Conservation (phyloP, 2,797 vertebrate species). For the Pteronotus mesoamericanus region DNA sequence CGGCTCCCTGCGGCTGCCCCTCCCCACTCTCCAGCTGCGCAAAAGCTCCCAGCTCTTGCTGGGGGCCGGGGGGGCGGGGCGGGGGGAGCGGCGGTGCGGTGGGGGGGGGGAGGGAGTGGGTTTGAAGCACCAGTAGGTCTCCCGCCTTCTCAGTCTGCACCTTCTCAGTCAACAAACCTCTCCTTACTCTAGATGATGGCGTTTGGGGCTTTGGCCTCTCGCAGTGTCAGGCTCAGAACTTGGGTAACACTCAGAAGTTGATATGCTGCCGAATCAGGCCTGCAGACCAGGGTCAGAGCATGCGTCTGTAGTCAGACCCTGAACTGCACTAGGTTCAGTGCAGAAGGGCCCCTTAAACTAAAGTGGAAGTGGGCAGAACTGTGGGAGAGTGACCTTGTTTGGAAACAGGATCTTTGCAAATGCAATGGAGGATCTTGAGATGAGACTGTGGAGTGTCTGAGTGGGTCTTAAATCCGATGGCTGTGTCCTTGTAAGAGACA, state of each 20-base stretch:
- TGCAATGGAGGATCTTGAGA: neutral
- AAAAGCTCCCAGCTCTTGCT: neutral
- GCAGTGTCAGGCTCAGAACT: too few species aligned
- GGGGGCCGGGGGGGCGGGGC: too few species aligned
- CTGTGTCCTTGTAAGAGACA: neutral
- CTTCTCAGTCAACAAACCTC: neutral
- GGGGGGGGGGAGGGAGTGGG: neutral
- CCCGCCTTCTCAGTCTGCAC: neutral
- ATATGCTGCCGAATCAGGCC: neutral
- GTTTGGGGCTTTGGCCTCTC: neutral
- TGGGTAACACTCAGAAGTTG: neutral
- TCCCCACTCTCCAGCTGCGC: neutral
- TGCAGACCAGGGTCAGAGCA: neutral
- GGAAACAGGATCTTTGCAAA: neutral
- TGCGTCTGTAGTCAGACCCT: neutral
- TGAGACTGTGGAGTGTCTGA: neutral
- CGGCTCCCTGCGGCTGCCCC: neutral
- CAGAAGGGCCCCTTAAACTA: neutral
- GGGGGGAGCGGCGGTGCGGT: too few species aligned
- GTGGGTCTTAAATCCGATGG: neutral
- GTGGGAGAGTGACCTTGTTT: neutral
- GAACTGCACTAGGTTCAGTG: neutral
- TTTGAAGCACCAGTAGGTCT: neutral
- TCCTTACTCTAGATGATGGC: neutral
- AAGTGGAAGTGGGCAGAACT: neutral